Percentiles rank a stretch among this genome's conserved stretches.
These are phyloP conservation scores for Sinopyrophorus schimmeli DNA, from an alignment of 2,888 invertebrate species.

Conservation along the genomic window DNA sequence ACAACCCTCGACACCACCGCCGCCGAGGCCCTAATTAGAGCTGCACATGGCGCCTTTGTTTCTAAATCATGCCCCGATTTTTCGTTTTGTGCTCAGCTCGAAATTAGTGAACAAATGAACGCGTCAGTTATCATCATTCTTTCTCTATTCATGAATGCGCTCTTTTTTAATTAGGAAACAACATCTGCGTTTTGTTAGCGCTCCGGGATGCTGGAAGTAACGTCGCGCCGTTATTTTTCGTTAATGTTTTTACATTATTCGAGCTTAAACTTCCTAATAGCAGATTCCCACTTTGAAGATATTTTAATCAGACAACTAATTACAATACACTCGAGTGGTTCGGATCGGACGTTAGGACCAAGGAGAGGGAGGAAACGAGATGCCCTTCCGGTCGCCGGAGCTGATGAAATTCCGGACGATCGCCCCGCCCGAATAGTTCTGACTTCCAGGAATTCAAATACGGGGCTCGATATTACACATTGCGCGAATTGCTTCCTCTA, in stretches of 20 bases:
- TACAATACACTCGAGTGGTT: slow-evolving; percentile 51
- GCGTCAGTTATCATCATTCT: slow-evolving; percentile 34
- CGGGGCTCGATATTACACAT: slow-evolving; percentile 52
- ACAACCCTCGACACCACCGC: slow-evolving; percentile 27
- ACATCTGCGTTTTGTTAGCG: slow-evolving; percentile 52
- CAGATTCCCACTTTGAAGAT: slow-evolving; percentile 55
- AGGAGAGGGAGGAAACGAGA: slow-evolving; percentile 60
- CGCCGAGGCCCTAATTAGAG: slow-evolving; percentile 31
- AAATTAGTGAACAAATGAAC: slow-evolving; percentile 42
- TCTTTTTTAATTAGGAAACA: slow-evolving; percentile 54
- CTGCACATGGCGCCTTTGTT: slow-evolving; percentile 33
- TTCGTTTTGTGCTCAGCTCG: slow-evolving; percentile 36
- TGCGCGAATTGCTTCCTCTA: slow-evolving; percentile 48
- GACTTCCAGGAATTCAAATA: slow-evolving; percentile 56
- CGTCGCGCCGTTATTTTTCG: slow-evolving; percentile 12
- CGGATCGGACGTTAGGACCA: slow-evolving; percentile 30
- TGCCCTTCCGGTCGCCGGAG: slow-evolving; percentile 66
- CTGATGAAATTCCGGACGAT: slow-evolving; percentile 59
- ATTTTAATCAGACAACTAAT: slow-evolving; percentile 55
- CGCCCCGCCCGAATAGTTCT: slow-evolving; percentile 55
- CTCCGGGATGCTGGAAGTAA: slow-evolving; percentile 13
- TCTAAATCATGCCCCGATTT: slow-evolving; percentile 34
- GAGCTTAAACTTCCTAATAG: slow-evolving; percentile 47
- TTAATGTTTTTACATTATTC: slow-evolving; percentile 24
- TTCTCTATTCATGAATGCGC: slow-evolving; percentile 30